phyloP scores from a whole-genome alignment of 2,797 vertebrate genomes.

The Rhabdomys pumilio region DNA sequence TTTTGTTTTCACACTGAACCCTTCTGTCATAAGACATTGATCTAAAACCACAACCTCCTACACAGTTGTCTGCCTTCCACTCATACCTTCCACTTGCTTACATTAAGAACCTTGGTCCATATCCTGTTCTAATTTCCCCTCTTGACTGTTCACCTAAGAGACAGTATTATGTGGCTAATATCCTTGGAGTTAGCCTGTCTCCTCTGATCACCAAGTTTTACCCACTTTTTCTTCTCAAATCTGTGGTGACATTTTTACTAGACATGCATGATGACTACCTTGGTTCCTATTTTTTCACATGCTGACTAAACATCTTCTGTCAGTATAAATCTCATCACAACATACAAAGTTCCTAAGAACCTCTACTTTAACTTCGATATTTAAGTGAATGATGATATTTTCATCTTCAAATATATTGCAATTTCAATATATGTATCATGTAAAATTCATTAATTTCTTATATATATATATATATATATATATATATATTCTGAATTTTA shows the following conservation, averaged over 20 bases:
- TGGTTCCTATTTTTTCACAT: not conserved
- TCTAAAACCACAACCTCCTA: not conserved
- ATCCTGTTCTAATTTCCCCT: rapidly evolving
- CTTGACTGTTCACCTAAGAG: not conserved
- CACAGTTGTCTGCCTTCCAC: not conserved
- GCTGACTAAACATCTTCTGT: slow-evolving; percentile 2
- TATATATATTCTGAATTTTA: not conserved
- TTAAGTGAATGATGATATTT: not conserved
- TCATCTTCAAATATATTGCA: not conserved
- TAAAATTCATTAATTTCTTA: not conserved
- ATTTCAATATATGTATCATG: not conserved
- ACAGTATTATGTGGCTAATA: not conserved
- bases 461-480: not conserved
- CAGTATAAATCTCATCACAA: not conserved
- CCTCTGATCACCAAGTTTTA: not conserved
- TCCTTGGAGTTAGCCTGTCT: not conserved
- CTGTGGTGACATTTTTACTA: not conserved
- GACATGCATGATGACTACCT: not conserved
- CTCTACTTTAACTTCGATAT: not conserved
- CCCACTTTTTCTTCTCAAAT: not conserved
- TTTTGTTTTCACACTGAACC: not conserved
- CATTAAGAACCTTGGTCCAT: not conserved
- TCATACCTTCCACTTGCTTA: not conserved
- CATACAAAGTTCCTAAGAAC: not conserved
- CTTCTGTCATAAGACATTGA: not conserved